phyloP scores from a whole-genome alignment of 2,888 invertebrate species.

The Ophraella communa region DNA sequence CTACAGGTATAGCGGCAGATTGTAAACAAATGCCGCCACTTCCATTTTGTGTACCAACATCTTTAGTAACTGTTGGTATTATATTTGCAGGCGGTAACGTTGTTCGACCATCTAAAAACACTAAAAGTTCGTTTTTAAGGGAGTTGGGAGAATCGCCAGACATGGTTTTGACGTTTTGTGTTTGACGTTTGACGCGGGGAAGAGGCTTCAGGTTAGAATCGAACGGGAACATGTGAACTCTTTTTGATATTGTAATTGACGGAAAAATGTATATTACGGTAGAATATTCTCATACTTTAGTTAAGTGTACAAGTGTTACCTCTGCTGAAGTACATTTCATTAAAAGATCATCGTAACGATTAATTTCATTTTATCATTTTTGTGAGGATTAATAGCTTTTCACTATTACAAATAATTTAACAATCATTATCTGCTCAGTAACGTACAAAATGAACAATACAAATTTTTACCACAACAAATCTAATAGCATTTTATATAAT shows the following conservation, averaged over 20 bases:
- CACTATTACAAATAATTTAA: not conserved
- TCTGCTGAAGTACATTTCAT: not conserved
- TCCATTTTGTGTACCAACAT: conserved; percentile 42
- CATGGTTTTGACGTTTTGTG: conserved; percentile 41
- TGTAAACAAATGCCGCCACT: conserved; percentile 33
- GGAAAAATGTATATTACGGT: not conserved
- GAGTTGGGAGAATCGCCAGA: conserved; percentile 50
- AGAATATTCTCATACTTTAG: not conserved
- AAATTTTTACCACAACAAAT: too few species aligned
- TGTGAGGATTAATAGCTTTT: not conserved
- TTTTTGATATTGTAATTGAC: not conserved
- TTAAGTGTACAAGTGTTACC: not conserved
- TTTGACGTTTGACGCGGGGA: conserved; percentile 28
- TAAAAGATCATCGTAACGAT: too few species aligned
- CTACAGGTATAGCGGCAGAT: conserved; percentile 46
- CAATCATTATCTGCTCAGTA: not conserved
- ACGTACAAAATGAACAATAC: too few species aligned
- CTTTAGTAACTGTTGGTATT: conserved; percentile 47
- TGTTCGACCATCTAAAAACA: conserved; percentile 41
- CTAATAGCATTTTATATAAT: too few species aligned
- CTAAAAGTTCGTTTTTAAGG: conserved; percentile 46
- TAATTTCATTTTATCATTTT: not conserved
- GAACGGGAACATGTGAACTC: conserved; percentile 8
- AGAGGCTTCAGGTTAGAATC: conserved; percentile 8
- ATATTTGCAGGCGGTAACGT: conserved; percentile 45